These are phyloP conservation scores for Pygoscelis antarcticus DNA, from an alignment of 2,113 vertebrate species.

Conservation along the genomic window DNA sequence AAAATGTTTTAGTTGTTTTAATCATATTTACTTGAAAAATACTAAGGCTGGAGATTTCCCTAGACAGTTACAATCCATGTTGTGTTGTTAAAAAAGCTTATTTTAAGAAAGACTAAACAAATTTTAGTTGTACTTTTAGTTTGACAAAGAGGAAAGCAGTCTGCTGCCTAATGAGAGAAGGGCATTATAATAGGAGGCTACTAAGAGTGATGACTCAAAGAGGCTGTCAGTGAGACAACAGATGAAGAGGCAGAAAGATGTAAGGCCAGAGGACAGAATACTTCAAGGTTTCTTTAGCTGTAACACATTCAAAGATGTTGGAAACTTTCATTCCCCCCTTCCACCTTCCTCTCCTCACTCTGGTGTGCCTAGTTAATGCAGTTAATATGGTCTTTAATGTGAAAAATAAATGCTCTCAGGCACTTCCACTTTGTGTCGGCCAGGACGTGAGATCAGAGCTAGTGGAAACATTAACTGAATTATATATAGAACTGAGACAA, in stretches of 20 bases:
- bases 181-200: neutral
- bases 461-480: neutral
- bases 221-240: neutral
- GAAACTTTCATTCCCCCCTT: neutral
- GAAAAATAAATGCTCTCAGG: neutral
- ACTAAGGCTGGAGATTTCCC: neutral
- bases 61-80: neutral
- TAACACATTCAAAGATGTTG: neutral
- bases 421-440: neutral
- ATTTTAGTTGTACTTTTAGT: neutral
- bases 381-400: neutral
- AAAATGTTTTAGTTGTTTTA: neutral
- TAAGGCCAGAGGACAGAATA: neutral
- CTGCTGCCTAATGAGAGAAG: neutral
- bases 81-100: neutral
- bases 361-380: neutral
- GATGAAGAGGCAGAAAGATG: neutral
- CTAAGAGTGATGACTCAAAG: neutral
- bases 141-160: neutral
- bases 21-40: neutral
- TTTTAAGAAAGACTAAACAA: neutral
- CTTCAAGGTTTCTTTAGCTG: neutral
- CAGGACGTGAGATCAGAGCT: neutral
- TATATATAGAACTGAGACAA: fast-evolving
- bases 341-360: neutral